Evolutionary conservation across 2,113 vertebrate species (phyloP).

Genomic region (Passer domesticus): DNA sequence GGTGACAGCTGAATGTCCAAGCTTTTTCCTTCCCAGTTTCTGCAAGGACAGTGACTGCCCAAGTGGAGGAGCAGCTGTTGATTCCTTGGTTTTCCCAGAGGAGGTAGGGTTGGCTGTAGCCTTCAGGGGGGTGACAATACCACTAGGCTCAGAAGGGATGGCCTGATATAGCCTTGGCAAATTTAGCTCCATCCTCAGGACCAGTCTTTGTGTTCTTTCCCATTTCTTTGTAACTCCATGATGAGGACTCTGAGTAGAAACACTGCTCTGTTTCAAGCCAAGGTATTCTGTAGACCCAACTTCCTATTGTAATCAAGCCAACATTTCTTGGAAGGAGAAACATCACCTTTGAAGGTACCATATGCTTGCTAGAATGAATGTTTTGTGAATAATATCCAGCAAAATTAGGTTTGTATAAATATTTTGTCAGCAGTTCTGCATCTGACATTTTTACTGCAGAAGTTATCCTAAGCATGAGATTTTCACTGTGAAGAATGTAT

Average conservation of each 20-base stretch:
- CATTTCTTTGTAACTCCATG: neutral
- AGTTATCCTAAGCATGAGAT: neutral
- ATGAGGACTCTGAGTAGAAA: neutral
- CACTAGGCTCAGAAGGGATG: neutral
- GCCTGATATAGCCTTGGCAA: neutral
- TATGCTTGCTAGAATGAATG: neutral
- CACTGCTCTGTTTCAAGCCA: neutral
- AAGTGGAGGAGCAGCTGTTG: neutral
- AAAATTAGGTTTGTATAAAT: neutral
- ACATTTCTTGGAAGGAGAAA: neutral
- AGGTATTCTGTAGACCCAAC: neutral
- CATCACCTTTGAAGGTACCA: constrained; percentile 1
- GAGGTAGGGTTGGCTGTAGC: neutral
- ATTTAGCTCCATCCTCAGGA: neutral
- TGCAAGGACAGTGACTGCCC: neutral
- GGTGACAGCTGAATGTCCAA: neutral
- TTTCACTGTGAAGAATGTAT: neutral
- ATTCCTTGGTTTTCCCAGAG: neutral
- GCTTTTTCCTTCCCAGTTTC: neutral
- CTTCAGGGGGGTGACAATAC: neutral
- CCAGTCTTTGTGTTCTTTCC: neutral
- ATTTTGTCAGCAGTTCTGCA: neutral
- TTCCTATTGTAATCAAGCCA: neutral
- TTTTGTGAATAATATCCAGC: neutral
- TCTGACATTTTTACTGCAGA: neutral